A percentile compares a stretch with the other conserved stretches of the same genome.
Conservation (phyloP, 2,888 invertebrate genomes). For the Alloscopus bannaensis region DNA sequence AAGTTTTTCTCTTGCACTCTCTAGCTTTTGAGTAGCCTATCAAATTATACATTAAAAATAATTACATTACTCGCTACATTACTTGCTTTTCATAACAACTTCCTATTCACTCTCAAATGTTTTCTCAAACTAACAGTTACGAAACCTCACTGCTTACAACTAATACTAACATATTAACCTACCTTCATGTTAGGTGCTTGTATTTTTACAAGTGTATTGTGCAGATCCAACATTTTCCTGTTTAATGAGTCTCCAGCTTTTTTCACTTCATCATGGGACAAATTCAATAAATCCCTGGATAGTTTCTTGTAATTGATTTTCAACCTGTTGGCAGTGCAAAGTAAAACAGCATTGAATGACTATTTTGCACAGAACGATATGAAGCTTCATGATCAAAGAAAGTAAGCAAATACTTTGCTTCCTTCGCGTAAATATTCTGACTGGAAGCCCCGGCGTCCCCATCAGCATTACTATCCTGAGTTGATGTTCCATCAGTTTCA, state of each 20-base stretch:
- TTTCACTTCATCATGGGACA: slow-evolving; percentile 59
- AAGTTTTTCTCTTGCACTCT: slow-evolving; percentile 94
- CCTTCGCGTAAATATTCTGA: slow-evolving; percentile 68
- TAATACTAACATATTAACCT: not conserved
- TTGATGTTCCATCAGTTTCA: slow-evolving; percentile 40
- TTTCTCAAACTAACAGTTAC: too few species aligned
- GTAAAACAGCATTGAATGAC: too few species aligned
- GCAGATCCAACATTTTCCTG: slow-evolving; percentile 80
- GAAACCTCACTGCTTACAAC: too few species aligned
- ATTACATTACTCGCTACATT: too few species aligned
- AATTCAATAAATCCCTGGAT: slow-evolving; percentile 62
- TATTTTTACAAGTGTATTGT: slow-evolving; percentile 92
- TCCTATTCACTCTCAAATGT: not conserved
- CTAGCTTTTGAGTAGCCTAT: slow-evolving; percentile 88
- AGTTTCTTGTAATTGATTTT: slow-evolving; percentile 66
- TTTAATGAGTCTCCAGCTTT: slow-evolving; percentile 52
- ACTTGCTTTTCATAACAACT: too few species aligned
- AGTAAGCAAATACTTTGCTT: slow-evolving; percentile 56
- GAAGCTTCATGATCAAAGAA: slow-evolving; percentile 16
- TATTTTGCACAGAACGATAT: too few species aligned
- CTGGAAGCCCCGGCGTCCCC: slow-evolving; percentile 61
- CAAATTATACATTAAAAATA: slow-evolving; percentile 14
- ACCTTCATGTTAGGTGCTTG: slow-evolving; percentile 98
- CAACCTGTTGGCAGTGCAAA: slow-evolving; percentile 57
- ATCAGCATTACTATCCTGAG: slow-evolving; percentile 62